Percentiles rank a stretch among this genome's conserved stretches.
These are phyloP conservation scores for Smutsia temminckii DNA, from an alignment of 2,797 vertebrate genomes.

Conservation along the genomic window DNA sequence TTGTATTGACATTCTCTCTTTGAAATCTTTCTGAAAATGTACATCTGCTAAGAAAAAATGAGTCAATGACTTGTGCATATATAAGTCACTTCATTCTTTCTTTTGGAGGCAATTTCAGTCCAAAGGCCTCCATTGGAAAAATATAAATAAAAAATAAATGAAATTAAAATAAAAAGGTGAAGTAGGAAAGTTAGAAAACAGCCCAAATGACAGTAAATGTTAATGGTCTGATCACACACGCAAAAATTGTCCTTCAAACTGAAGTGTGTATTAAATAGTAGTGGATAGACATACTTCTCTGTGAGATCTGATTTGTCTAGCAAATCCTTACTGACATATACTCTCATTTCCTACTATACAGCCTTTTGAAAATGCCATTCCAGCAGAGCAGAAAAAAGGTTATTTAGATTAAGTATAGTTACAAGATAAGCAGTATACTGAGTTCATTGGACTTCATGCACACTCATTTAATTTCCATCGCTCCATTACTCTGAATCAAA, in stretches of 20 bases:
- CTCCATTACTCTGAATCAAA: conserved; percentile 84
- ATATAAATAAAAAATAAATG: conserved; percentile 48
- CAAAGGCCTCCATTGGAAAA: conserved; percentile 46
- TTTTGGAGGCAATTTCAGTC: conserved; percentile 70
- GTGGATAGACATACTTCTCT: conserved; percentile 85
- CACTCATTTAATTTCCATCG: conserved; percentile 84
- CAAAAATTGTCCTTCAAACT: conserved; percentile 85
- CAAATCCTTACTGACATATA: conserved; percentile 87
- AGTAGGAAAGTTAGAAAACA: conserved; percentile 80
- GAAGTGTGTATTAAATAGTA: conserved; percentile 84
- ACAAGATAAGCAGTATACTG: conserved; percentile 85
- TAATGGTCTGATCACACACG: conserved; percentile 84
- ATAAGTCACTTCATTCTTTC: conserved; percentile 54
- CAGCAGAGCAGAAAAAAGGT: conserved; percentile 88
- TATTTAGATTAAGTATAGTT: conserved; percentile 88
- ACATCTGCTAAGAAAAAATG: background rate
- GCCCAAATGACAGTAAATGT: conserved; percentile 84
- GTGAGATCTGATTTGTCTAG: conserved; percentile 87
- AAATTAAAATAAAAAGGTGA: conserved; percentile 70
- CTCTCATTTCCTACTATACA: conserved; percentile 85
- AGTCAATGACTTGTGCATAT: background rate
- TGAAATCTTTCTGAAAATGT: conserved; percentile 4
- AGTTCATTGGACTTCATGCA: conserved; percentile 84
- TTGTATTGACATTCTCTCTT: background rate
- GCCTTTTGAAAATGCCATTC: conserved; percentile 89